phyloP scores from a whole-genome alignment of 2,888 invertebrate genomes.

The Omphaloscelis lunosa region DNA sequence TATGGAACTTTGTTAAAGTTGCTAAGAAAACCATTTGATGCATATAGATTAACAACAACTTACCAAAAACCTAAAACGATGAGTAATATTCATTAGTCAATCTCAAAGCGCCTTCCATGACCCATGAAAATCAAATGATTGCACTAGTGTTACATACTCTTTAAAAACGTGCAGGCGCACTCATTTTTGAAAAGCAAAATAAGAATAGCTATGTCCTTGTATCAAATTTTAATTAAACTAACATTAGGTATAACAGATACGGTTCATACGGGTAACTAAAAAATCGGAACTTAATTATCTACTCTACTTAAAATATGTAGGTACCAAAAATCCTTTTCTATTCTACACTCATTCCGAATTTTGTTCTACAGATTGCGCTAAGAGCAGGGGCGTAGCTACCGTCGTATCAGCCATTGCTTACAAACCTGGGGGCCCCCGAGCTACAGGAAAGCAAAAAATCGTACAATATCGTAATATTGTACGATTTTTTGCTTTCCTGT shows the following conservation, averaged over 20 bases:
- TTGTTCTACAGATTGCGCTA: background rate
- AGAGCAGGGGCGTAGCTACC: background rate
- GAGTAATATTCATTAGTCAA: background rate
- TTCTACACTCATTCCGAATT: background rate
- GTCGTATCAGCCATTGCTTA: no score
- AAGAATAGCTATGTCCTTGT: background rate
- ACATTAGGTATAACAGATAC: background rate
- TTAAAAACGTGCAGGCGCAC: slow-evolving; percentile 17
- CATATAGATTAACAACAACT: background rate
- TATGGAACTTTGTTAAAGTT: background rate
- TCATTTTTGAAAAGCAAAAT: background rate
- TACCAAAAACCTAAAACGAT: background rate
- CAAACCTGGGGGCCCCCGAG: no score
- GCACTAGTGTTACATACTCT: slow-evolving; percentile 16
- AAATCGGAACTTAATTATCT: background rate
- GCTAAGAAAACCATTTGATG: background rate
- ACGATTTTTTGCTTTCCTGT: no score
- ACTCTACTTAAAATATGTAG: background rate
- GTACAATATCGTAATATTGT: no score
- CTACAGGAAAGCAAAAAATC: no score
- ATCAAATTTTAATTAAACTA: background rate
- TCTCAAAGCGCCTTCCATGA: slow-evolving; percentile 18
- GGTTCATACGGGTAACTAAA: background rate
- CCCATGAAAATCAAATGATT: background rate
- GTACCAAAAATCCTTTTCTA: background rate